phyloP scores from a whole-genome alignment of 2,888 invertebrate species.

The Heliconius cydno region DNA sequence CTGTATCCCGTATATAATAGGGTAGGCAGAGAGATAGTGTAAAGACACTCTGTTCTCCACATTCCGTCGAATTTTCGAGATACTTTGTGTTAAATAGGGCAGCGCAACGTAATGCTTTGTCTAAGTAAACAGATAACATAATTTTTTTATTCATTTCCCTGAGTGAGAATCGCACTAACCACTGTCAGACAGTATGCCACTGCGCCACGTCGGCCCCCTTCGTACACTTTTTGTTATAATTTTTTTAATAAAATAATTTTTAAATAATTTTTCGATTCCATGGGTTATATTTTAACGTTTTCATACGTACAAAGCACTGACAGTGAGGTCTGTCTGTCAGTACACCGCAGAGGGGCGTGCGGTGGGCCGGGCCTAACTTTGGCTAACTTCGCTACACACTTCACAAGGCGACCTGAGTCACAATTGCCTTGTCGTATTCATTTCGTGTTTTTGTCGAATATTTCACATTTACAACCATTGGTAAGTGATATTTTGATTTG shows the following conservation, averaged over 20 bases:
- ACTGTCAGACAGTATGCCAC: too few relatives aligned
- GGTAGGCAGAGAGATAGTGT: neutral
- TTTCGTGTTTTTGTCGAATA: constrained; percentile 40
- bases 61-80: neutral
- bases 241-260: constrained; percentile 19
- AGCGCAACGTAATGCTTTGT: neutral
- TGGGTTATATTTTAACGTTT: constrained; percentile 47
- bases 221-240: neutral
- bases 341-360: constrained; percentile 61
- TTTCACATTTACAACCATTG: constrained; percentile 45
- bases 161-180: too few relatives aligned
- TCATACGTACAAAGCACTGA: constrained; percentile 68
- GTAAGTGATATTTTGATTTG: constrained; percentile 60
- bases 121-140: neutral
- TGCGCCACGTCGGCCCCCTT: neutral
- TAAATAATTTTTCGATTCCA: neutral
- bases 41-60: neutral
- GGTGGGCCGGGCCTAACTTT: constrained; percentile 64
- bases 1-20: neutral
- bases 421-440: constrained; percentile 53
- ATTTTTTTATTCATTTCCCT: too few relatives aligned
- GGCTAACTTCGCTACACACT: constrained; percentile 65
- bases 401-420: constrained; percentile 74
- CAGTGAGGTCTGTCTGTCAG: constrained; percentile 69
- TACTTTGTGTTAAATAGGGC: neutral